These are phyloP conservation scores for Manis javanica DNA, from an alignment of 2,797 vertebrate genomes.

Conservation along the genomic window DNA sequence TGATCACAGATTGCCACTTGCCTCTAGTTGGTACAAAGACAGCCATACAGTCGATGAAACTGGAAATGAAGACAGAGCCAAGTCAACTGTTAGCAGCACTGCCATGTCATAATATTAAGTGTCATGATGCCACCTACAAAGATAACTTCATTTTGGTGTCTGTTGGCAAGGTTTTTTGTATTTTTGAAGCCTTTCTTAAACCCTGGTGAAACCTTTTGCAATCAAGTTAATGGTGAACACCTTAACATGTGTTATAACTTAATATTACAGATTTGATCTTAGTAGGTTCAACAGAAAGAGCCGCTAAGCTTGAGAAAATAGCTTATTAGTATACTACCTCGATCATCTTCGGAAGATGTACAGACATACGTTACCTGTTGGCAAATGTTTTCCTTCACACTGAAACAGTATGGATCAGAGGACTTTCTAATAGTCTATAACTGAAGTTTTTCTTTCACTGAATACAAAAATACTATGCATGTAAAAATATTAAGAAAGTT, in stretches of 20 bases:
- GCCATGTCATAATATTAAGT: background rate
- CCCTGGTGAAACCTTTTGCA: background rate
- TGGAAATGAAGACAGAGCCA: background rate
- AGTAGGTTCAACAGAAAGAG: background rate
- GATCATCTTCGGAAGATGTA: constrained; percentile 15
- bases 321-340: background rate
- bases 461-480: constrained; percentile 96
- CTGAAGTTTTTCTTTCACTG: constrained; percentile 84
- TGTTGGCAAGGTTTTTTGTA: background rate
- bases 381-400: constrained; percentile 28
- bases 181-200: constrained; percentile 32
- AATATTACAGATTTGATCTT: constrained; percentile 53
- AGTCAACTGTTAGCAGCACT: background rate
- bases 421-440: constrained; percentile 71
- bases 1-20: background rate
- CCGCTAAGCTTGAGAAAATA: constrained; percentile 46
- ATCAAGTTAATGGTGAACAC: constrained; percentile 47
- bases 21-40: background rate
- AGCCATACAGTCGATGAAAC: background rate
- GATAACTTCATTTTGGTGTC: constrained; percentile 27
- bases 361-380: background rate
- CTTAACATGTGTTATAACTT: constrained; percentile 59
- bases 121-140: background rate
- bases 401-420: constrained; percentile 60
- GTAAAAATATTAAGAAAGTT: constrained; percentile 96